Evolutionary conservation across 2,113 vertebrate genomes (phyloP).

Genomic region (Tachycineta bicolor): DNA sequence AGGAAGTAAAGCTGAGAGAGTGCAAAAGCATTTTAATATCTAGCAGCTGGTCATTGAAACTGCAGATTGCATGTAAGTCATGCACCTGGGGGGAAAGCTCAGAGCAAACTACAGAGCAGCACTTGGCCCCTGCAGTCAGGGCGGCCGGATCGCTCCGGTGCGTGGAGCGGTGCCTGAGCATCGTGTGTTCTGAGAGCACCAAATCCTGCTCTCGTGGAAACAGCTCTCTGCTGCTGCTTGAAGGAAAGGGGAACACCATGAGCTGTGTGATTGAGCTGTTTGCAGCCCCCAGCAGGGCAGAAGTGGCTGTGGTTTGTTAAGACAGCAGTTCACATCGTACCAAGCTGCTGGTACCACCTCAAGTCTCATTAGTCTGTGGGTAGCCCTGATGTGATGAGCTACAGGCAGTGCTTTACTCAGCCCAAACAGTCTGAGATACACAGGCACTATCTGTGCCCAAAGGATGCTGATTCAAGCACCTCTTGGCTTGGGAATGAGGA

Average conservation of each 20-base stretch:
- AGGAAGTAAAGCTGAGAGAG: background rate
- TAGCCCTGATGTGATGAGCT: background rate
- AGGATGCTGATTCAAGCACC: background rate
- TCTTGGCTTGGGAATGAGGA: background rate
- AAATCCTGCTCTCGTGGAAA: accelerated
- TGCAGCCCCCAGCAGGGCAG: too few relatives aligned
- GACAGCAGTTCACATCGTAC: accelerated
- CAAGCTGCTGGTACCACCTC: background rate
- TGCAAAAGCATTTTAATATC: background rate
- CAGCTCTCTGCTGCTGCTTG: background rate
- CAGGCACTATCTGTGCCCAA: background rate
- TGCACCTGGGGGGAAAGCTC: accelerated
- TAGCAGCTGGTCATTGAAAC: background rate
- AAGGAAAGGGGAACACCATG: background rate
- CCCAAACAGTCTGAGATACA: background rate
- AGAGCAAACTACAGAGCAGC: accelerated
- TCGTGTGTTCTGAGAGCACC: accelerated
- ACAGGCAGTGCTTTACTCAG: background rate
- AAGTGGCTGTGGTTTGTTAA: background rate
- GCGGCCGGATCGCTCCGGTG: accelerated
- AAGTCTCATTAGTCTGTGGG: background rate
- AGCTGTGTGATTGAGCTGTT: background rate
- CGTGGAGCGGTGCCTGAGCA: accelerated
- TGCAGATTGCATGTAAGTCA: accelerated
- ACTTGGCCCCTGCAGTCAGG: background rate